phyloP scores from a whole-genome alignment of 1,140 invertebrate genomes.

The Cephus cinctus region DNA sequence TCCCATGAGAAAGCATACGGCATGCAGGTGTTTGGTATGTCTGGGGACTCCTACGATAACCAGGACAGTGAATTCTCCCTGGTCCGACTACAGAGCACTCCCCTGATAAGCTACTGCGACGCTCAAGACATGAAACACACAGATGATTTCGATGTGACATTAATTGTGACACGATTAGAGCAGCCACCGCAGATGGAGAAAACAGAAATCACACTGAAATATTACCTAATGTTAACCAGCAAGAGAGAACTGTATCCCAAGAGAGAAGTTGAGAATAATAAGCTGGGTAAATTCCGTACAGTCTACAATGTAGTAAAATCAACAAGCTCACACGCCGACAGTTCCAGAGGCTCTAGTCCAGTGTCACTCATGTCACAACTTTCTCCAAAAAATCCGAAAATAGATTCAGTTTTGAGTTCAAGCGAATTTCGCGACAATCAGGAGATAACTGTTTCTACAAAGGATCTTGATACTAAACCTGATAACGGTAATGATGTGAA shows the following conservation, averaged over 20 bases:
- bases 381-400: constrained; percentile 10
- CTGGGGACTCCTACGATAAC: constrained; percentile 47
- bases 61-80: constrained; percentile 62
- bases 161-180: constrained; percentile 65
- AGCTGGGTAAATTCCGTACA: constrained; percentile 65
- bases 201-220: constrained; percentile 66
- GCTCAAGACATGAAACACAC: constrained; percentile 63
- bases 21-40: constrained; percentile 72
- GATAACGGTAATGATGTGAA: constrained; percentile 12
- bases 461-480: constrained; percentile 14
- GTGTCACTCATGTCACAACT: constrained; percentile 25
- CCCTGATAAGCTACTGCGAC: constrained; percentile 63
- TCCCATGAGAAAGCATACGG: constrained; percentile 69
- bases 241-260: constrained; percentile 71
- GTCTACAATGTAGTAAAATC: constrained; percentile 56
- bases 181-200: constrained; percentile 44
- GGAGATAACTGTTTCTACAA: constrained; percentile 13
- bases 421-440: constrained; percentile 24
- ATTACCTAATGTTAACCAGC: constrained; percentile 73
- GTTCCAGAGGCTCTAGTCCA: constrained; percentile 35
- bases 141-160: constrained; percentile 70
- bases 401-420: constrained; percentile 14
- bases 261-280: constrained; percentile 62
- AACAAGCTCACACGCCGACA: constrained; percentile 35
- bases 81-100: constrained; percentile 61